These are phyloP conservation scores for Mycteria americana DNA, from an alignment of 2,797 vertebrate species.

Conservation along the genomic window DNA sequence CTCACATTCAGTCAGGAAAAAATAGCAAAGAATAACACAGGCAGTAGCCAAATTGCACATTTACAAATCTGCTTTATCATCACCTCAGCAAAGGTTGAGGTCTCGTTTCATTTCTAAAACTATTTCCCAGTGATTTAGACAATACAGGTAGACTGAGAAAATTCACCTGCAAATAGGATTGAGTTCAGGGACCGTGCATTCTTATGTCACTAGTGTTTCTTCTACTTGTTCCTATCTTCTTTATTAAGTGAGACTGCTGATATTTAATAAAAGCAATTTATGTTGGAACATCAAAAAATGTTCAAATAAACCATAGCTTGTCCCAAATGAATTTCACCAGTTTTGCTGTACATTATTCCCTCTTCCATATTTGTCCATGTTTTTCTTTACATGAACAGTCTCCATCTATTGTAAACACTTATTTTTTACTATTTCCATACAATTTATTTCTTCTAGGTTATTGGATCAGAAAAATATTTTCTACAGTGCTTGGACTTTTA, in stretches of 20 bases:
- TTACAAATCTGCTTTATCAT: conserved; percentile 6
- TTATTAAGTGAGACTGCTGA: neutral
- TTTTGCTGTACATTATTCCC: neutral
- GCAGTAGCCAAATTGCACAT: neutral
- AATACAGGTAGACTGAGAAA: neutral
- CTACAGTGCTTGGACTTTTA: neutral
- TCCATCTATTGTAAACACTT: neutral
- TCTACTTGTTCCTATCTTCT: neutral
- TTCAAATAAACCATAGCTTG: neutral
- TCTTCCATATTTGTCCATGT: neutral
- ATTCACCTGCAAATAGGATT: neutral
- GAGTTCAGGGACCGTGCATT: neutral
- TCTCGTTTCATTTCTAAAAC: neutral
- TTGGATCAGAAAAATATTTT: neutral
- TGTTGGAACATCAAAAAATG: neutral
- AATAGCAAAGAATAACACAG: neutral
- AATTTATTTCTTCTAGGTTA: neutral
- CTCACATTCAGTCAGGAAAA: neutral
- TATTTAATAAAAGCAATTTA: conserved; percentile 35
- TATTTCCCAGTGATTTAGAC: neutral
- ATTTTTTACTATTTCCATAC: neutral
- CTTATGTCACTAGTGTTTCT: neutral
- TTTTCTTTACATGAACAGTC: neutral
- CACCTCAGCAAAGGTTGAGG: neutral
- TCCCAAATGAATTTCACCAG: neutral